Percentiles rank a stretch among this genome's conserved stretches.
These are phyloP conservation scores for Galerucella nymphaeae DNA, from an alignment of 2,888 invertebrate genomes.

Conservation along the genomic window DNA sequence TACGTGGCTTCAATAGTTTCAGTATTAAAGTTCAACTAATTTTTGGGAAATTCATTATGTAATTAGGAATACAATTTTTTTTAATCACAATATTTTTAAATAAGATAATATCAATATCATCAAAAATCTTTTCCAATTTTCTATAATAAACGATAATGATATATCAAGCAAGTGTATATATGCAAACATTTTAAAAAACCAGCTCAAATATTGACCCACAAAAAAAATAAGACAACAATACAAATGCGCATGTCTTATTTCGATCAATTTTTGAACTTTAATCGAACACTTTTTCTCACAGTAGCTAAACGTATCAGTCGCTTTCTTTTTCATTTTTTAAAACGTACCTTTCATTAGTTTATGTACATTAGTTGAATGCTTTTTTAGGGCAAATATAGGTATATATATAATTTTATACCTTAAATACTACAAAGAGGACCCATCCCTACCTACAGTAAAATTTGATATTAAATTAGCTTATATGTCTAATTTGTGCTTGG, in stretches of 20 bases:
- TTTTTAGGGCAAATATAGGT: constrained; percentile 10
- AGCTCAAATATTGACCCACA: constrained; percentile 63
- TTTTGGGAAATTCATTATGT: neutral
- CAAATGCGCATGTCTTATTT: constrained; percentile 57
- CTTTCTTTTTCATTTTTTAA: constrained; percentile 19
- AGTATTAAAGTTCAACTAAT: neutral
- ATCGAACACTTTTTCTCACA: constrained; percentile 17
- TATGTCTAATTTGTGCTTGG: constrained; percentile 60
- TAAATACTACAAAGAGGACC: constrained; percentile 40
- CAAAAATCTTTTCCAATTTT: constrained; percentile 1
- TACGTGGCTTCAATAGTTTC: too few relatives aligned
- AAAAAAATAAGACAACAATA: constrained; percentile 61
- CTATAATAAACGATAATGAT: constrained; percentile 19
- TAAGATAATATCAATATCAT: constrained; percentile 4
- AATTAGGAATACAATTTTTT: constrained; percentile 19
- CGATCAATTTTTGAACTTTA: constrained; percentile 58
- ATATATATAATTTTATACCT: constrained; percentile 8
- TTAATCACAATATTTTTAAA: constrained; percentile 16
- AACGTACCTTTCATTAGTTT: constrained; percentile 9
- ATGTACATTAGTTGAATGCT: constrained; percentile 4
- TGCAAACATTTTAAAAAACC: constrained; percentile 32
- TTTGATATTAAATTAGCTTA: constrained; percentile 50
- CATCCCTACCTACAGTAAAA: constrained; percentile 54
- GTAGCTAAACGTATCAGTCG: constrained; percentile 31
- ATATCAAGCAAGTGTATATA: constrained; percentile 13